These are phyloP conservation scores for Pseudonaja textilis DNA, from an alignment of 2,113 vertebrate species.

Conservation along the genomic window DNA sequence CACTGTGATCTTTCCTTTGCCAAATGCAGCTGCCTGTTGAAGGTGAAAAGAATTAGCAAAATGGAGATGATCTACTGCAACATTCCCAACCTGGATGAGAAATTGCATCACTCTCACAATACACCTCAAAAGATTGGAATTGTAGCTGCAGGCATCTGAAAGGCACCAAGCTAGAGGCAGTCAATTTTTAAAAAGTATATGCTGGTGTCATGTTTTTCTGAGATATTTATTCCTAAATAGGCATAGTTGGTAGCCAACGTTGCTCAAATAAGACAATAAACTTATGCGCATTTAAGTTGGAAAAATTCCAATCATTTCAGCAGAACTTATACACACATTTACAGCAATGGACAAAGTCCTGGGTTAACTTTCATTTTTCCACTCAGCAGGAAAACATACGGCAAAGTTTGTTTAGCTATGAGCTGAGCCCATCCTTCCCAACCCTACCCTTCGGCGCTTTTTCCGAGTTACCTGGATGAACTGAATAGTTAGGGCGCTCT, in stretches of 20 bases:
- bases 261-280: background rate
- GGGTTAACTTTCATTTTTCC: background rate
- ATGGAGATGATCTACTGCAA: background rate
- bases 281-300: background rate
- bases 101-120: background rate
- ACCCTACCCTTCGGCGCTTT: background rate
- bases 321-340: background rate
- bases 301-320: background rate
- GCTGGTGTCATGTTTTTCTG: background rate
- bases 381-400: background rate
- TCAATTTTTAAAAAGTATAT: background rate
- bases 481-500: conserved; percentile 74
- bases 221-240: background rate
- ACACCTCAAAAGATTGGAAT: background rate
- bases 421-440: background rate
- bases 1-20: background rate
- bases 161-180: background rate
- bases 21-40: background rate
- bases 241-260: background rate
- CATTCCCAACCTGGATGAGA: background rate
- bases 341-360: background rate
- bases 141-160: background rate
- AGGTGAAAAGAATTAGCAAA: background rate
- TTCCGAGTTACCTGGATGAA: conserved; percentile 69
- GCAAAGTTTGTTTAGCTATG: background rate